phyloP scores from a whole-genome alignment of 2,113 vertebrate species.

The Pterocles burchelli region DNA sequence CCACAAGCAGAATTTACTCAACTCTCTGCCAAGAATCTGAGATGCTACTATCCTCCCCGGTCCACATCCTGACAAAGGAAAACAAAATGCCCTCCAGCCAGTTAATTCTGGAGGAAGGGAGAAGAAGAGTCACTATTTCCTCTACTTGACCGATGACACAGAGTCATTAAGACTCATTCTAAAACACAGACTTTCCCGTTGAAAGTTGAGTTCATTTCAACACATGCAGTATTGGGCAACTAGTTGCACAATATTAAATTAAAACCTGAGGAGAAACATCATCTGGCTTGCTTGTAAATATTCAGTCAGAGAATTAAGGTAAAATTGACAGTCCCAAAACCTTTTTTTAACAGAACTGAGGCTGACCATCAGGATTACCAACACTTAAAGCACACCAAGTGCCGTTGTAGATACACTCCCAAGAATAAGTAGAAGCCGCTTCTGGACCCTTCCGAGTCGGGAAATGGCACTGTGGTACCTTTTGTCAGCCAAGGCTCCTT shows the following conservation, averaged over 20 bases:
- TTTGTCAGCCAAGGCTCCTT: neutral
- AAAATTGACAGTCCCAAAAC: neutral
- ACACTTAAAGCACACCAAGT: neutral
- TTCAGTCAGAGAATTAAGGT: neutral
- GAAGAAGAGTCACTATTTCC: constrained; percentile 18
- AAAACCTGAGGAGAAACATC: constrained; percentile 14
- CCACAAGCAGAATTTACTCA: neutral
- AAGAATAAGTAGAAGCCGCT: neutral
- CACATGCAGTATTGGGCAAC: constrained; percentile 12
- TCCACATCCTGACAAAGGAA: neutral
- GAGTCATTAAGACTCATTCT: neutral
- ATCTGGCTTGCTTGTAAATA: neutral
- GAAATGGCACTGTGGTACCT: neutral
- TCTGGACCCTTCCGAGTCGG: neutral
- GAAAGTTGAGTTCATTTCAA: constrained; percentile 23
- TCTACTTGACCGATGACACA: neutral
- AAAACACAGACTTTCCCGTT: neutral
- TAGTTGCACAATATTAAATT: constrained; percentile 42
- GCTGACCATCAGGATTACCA: neutral
- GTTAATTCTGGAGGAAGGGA: neutral
- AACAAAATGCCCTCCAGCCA: neutral
- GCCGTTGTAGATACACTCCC: neutral
- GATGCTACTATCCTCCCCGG: neutral
- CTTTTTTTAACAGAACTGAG: neutral
- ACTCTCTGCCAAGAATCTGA: neutral